Conservation (phyloP, 2,113 vertebrate genomes). For the Charadrius vociferus region DNA sequence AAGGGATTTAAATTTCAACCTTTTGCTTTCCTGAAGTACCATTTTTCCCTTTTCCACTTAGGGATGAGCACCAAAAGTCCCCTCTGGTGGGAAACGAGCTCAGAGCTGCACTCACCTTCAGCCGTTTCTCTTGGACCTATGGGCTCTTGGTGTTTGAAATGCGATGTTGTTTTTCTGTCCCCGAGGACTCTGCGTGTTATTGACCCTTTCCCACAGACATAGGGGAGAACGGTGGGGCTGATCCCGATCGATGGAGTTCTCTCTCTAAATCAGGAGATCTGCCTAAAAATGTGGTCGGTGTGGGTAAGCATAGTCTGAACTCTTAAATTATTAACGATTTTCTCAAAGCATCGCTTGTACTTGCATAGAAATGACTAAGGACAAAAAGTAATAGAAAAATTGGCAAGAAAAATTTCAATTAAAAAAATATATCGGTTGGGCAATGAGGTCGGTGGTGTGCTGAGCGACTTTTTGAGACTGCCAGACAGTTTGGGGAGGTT, state of each 20-base stretch:
- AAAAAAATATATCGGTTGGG: background rate
- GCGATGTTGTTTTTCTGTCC: background rate
- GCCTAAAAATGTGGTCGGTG: background rate
- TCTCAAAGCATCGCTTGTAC: background rate
- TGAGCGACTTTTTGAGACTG: background rate
- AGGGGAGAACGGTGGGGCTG: background rate
- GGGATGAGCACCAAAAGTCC: background rate
- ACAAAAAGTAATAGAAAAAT: background rate
- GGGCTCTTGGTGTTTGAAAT: background rate
- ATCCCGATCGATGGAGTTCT: background rate
- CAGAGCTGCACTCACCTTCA: background rate
- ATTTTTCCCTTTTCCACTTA: background rate
- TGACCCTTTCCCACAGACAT: rapidly evolving
- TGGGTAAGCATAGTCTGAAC: slow-evolving; percentile 6
- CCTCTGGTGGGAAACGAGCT: background rate
- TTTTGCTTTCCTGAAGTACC: background rate
- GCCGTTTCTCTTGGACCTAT: background rate
- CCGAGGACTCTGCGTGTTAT: background rate
- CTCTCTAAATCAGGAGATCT: background rate
- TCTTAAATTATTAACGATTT: background rate
- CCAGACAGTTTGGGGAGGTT: background rate
- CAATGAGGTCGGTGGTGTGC: background rate
- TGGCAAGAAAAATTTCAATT: background rate
- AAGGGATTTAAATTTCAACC: background rate
- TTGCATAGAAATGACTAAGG: background rate